Percentiles rank a stretch among this genome's conserved stretches.
Evolutionary conservation across 2,888 invertebrate species (phyloP).

Genomic region (Apoda limacodes): DNA sequence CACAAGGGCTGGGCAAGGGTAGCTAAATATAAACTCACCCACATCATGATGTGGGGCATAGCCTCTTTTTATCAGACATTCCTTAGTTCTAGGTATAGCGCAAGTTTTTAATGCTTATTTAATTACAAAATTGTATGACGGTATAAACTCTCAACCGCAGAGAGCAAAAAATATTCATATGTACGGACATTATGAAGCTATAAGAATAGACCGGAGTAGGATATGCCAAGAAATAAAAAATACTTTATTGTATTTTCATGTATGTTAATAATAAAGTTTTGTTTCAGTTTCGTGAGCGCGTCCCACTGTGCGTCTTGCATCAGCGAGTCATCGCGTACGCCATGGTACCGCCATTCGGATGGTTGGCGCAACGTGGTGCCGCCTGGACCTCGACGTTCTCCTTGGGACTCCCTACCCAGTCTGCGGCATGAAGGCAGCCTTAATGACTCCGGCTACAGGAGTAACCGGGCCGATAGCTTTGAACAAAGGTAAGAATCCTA

Average conservation of each 20-base stretch:
- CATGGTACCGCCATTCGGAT: constrained; percentile 92
- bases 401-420: constrained; percentile 90
- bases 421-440: constrained; percentile 87
- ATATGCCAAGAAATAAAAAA: too few relatives aligned
- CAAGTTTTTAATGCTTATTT: too few relatives aligned
- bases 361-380: constrained; percentile 78
- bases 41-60: too few relatives aligned
- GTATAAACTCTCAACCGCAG: too few relatives aligned
- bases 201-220: too few relatives aligned
- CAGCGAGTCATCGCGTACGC: constrained; percentile 89
- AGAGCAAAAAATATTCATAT: background rate
- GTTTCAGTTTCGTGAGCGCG: constrained; percentile 63
- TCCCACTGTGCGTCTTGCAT: constrained; percentile 87
- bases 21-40: too few relatives aligned
- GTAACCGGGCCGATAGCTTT: constrained; percentile 86
- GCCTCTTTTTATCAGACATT: too few relatives aligned
- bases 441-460: constrained; percentile 89
- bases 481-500: constrained; percentile 89
- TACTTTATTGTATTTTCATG: constrained; percentile 1
- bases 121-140: too few relatives aligned
- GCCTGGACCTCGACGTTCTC: constrained; percentile 78
- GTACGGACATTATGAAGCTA: too few relatives aligned
- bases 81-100: too few relatives aligned
- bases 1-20: too few relatives aligned
- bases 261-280: constrained; percentile 5